Evolutionary conservation across 2,797 vertebrate species (phyloP), one percentile per base, ranked within the genome.

Genomic region (Echeneis naucrates): DNA sequence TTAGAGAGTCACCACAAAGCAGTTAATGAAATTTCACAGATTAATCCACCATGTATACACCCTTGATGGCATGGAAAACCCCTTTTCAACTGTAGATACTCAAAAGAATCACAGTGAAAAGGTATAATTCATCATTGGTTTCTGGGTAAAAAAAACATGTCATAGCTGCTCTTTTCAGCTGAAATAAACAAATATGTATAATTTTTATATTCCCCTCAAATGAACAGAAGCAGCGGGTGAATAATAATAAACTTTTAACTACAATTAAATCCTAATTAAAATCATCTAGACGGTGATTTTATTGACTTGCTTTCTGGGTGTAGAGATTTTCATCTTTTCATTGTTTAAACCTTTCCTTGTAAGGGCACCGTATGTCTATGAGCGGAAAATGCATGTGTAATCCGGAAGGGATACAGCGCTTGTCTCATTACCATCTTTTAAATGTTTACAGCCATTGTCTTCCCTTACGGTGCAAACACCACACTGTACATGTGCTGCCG

Each of bases 11-110:
- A 26, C 52, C 30, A 62, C 24, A 81, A 81, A 91, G 77, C 12
- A 68, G 76, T 92, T 89, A 91, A 86, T 92, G 89, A 84, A 83
- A 81, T 94, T 93, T 93, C 88, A 72, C 77, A 69, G 72, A 69
- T 91, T 93, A 90, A 95, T 95, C 91, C 85, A 62, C 53, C 60
- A 80, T 77, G 87, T 72, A 71, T 59, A 59, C 80, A 87, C 77
- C 81, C 86, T 73, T 68, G 78, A 73, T 90, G 83, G 86, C 85
- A 53, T 55, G 72, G 82, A 87, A 93, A 85, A 91, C 76, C 81
- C 86, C 87, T 83, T 75, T 93, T 94, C 87, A 94, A 92, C 83
- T 84, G 72, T 80, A 79, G 86, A 93, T 85, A 88, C 86, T 88
- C 75, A 85, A 87, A 81, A 4, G 42, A n/a, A 7, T 54, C 17